A percentile compares a stretch with the other conserved stretches of the same genome.
Evolutionary conservation across 2,797 vertebrate species (phyloP).

Genomic region (Manis crassicaudata): DNA sequence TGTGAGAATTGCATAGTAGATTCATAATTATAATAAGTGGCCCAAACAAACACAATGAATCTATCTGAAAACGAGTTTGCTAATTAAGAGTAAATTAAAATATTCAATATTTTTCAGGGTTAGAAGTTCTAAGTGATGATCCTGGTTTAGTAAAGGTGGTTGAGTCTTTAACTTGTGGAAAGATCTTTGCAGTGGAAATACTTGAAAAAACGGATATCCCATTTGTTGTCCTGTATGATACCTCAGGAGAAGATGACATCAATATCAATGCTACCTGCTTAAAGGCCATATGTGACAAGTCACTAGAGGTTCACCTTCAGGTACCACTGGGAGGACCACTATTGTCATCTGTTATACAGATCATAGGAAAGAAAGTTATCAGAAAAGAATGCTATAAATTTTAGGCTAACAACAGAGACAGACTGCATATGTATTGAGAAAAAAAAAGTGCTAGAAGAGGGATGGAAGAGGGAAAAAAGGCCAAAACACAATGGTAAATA

Average conservation of each 20-base stretch:
- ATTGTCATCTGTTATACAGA: not conserved
- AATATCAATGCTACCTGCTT: slow-evolving; percentile 93
- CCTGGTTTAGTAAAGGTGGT: slow-evolving; percentile 88
- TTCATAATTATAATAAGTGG: not conserved
- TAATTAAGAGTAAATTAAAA: slow-evolving; percentile 48
- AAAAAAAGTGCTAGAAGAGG: not conserved
- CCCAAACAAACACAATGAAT: not conserved
- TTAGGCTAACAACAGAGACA: not conserved
- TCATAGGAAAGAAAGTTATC: not conserved
- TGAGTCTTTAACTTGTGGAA: slow-evolving; percentile 89
- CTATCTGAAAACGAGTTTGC: not conserved
- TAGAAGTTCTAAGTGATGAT: slow-evolving; percentile 91
- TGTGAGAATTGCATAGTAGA: not conserved
- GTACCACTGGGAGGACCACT: slow-evolving; percentile 81
- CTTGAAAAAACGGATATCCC: slow-evolving; percentile 89
- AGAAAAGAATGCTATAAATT: not conserved
- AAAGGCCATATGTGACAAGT: slow-evolving; percentile 90
- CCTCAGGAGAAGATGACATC: slow-evolving; percentile 93
- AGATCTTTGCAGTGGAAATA: slow-evolving; percentile 94
- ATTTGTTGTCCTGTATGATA: slow-evolving; percentile 93
- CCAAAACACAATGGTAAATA: not conserved
- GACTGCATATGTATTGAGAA: not conserved
- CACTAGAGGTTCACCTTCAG: slow-evolving; percentile 91
- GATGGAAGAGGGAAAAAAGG: not conserved
- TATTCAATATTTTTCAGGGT: slow-evolving; percentile 85